Conservation (phyloP, 2,113 vertebrate species). For the Myotis lucifugus region DNA sequence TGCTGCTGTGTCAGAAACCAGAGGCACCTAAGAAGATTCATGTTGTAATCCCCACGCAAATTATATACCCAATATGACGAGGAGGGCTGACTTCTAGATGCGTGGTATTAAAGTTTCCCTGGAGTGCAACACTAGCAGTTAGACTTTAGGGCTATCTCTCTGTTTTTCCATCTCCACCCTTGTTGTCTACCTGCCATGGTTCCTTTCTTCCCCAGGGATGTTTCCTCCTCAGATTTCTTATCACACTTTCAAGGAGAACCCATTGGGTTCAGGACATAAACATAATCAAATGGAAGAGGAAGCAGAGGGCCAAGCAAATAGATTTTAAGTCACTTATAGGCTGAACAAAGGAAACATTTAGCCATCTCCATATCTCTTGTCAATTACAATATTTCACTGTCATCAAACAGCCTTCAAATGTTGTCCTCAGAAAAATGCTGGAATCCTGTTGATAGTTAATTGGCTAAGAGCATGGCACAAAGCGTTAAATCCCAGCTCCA, state of each 20-base stretch:
- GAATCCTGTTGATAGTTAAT: not conserved
- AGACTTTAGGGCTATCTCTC: not conserved
- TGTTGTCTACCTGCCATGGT: not conserved
- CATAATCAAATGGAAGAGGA: not conserved
- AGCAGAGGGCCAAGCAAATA: not conserved
- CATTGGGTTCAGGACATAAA: not conserved
- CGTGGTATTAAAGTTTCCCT: constrained; percentile 73
- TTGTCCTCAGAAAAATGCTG: not conserved
- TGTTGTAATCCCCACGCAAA: constrained; percentile 81
- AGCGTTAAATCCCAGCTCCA: not conserved
- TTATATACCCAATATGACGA: constrained; percentile 61
- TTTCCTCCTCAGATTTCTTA: not conserved
- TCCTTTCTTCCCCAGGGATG: constrained; percentile 51
- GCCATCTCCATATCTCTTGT: not conserved
- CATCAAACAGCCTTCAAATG: not conserved
- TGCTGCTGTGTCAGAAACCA: constrained; percentile 80
- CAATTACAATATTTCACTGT: not conserved
- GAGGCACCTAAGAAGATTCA: constrained; percentile 81
- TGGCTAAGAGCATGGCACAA: not conserved
- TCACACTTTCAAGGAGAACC: not conserved
- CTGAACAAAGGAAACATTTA: not conserved
- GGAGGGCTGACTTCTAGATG: constrained; percentile 70
- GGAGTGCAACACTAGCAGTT: constrained; percentile 58
- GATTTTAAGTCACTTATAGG: not conserved
- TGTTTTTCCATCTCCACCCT: constrained; percentile 63